Conservation (phyloP, 2,113 vertebrate genomes). For the Pelecanoides urinatrix region DNA sequence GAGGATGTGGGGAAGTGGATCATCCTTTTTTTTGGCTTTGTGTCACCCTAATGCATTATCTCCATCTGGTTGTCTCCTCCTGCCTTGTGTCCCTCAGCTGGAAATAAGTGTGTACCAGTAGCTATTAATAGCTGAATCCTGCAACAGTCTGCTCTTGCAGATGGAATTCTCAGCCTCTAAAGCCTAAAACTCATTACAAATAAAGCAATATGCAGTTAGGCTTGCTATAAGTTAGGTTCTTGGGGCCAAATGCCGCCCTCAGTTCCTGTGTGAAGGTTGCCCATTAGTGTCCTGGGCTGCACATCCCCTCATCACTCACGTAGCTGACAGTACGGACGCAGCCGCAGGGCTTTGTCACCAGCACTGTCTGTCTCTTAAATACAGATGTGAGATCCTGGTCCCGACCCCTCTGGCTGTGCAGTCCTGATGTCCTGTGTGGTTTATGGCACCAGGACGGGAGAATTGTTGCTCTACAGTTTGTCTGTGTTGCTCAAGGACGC, state of each 20-base stretch:
- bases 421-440: fast-evolving
- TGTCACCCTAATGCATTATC: conserved; percentile 59
- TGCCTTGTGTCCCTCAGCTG: conserved; percentile 62
- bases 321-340: fast-evolving
- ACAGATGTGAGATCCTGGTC: fast-evolving
- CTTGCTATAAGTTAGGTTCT: not conserved
- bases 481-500: not conserved
- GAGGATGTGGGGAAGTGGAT: conserved; percentile 51
- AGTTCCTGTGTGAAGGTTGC: not conserved
- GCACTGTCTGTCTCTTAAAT: not conserved
- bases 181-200: conserved; percentile 63
- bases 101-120: conserved; percentile 64
- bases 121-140: conserved; percentile 77
- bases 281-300: not conserved
- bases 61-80: conserved; percentile 73
- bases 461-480: not conserved
- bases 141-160: conserved; percentile 73
- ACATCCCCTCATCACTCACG: fast-evolving
- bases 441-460: not conserved
- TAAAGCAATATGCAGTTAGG: conserved; percentile 53
- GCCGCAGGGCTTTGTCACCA: fast-evolving
- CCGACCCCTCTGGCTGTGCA: not conserved
- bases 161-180: conserved; percentile 70
- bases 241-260: not conserved
- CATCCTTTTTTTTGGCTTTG: conserved; percentile 64